Base-by-base conservation (phyloP, 2,113 vertebrate genomes). In the Martes martes region DNA sequence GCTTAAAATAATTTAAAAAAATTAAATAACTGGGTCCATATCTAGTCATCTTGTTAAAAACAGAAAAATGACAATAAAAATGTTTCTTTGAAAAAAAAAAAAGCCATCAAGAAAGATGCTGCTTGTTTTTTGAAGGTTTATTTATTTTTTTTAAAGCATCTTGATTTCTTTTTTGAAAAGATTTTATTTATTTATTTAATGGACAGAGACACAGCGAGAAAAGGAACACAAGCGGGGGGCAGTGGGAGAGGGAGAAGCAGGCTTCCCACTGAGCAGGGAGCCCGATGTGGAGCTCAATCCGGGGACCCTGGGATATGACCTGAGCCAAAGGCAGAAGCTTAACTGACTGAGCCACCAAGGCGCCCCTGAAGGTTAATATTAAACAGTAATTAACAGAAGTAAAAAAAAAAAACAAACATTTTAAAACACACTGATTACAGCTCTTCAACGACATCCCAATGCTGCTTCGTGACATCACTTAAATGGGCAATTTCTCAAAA, bases 401-500 rank as follows among this genome's bases (percentile, higher is more conserved):
- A 63, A 95, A 95, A 52, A 74, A 52, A 74, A 82, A 78, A 13
- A 11, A 95, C 39, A 39, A 39, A 39, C 39, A 39, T 42, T 31
- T 91, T 85, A 61, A 88, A 3, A 0, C 52, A 8, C 28, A 76
- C 0, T 63, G 69, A 39, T 76, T 47, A 69, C 24, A 92, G 86
- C 61, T 91, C 52, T 36, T 52, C 71, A 86, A 45, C 16, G 67
- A 50, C 1, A 47, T 94, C 28, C 81, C 89, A 87, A 26, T 13
- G 80, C 6, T 10, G 93, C 88, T 69, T 59, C 69, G 61, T 4
- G 87, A 61, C 15, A 95, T 16, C 23, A 50, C 14, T 94, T 91
- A 87, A 71, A 97, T 45, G 74, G 4, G 59, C 76, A 94, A 83
- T 97, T 97, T 96, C 63, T 74, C 76, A 71, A 42, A 65, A 69